These are phyloP conservation scores for Ceratosolen solmsi DNA, from an alignment of 1,140 invertebrate genomes.

Conservation along the genomic window DNA sequence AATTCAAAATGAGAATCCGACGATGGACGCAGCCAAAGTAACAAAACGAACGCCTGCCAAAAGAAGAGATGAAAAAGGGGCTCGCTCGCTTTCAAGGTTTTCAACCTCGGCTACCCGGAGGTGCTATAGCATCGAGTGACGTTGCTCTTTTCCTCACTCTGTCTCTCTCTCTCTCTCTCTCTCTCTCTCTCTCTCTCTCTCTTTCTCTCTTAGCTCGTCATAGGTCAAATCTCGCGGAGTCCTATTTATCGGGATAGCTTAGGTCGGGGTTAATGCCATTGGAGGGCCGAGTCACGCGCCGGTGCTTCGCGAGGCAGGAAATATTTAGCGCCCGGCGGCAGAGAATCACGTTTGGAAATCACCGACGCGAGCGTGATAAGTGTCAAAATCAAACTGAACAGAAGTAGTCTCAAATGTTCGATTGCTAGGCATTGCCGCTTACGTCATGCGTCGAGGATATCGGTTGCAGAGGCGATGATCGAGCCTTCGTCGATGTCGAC, in stretches of 20 bases:
- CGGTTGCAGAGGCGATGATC: not conserved
- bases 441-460: too few species aligned
- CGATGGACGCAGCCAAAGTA: not conserved
- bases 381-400: not conserved
- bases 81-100: constrained; percentile 44
- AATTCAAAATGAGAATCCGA: too few species aligned
- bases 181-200: not conserved
- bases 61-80: constrained; percentile 13
- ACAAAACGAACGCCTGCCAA: constrained; percentile 16
- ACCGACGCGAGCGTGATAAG: not conserved
- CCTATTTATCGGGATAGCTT: not conserved
- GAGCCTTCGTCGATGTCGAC: not conserved
- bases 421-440: too few species aligned
- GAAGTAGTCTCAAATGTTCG: not conserved
- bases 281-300: not conserved
- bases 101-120: not conserved
- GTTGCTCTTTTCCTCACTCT: constrained; percentile 1
- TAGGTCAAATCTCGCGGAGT: not conserved
- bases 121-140: constrained; percentile 16
- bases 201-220: not conserved
- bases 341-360: not conserved
- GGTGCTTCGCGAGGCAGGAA: not conserved
- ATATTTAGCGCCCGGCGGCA: not conserved
- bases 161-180: not conserved
- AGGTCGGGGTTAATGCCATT: constrained; percentile 9